Evolutionary conservation across 1,140 invertebrate genomes (phyloP), one percentile per base, ranked within the genome.

Genomic region (Geopemphigus sp.): DNA sequence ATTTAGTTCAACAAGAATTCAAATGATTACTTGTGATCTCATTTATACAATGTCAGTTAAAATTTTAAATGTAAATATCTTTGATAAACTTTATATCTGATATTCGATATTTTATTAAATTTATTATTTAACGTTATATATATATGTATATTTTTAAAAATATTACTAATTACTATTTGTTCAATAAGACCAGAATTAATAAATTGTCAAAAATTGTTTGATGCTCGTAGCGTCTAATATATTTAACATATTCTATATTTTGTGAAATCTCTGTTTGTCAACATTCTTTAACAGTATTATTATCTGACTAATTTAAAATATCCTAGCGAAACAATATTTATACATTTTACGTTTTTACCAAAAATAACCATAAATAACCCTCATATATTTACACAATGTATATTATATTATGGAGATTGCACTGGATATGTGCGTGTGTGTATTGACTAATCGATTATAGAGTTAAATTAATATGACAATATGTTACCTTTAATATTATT

Each of bases 1-100:
- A 87, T 63, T 87, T 97, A 83, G 88, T 82, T 8, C 81, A 83
- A 59, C 80, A 83, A 81, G 81, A 83, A 39, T 81, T 76, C 17
- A 80, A 68, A 14, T 72, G 11, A 72, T 2, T 12, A 70, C 64
- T 68, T 53, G 24, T 53, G 68, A 72, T 54, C 68, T 72, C 68
- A 29, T 26, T 72, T 72, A 29, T 24, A 70, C 39, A 47, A 15
- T 22, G 8, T 4, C 19, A 47, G 12, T 68, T 68, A 0, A 24
- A 47, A 47, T 68, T 22, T 47, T 32, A 39, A 64, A 22, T 45
- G 32, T 66, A 39, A 12, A 14, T 68, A 4, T 26, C 10, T 68
- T 68, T 50, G 3, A 24, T 24, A 47, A 47, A 3, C 24, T 50
- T 10, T 26, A 24, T 68, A 59, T 59, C n/a, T 59, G 22, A 59